Conservation (phyloP, 2,797 vertebrate genomes). For the Siniperca scherzeri region DNA sequence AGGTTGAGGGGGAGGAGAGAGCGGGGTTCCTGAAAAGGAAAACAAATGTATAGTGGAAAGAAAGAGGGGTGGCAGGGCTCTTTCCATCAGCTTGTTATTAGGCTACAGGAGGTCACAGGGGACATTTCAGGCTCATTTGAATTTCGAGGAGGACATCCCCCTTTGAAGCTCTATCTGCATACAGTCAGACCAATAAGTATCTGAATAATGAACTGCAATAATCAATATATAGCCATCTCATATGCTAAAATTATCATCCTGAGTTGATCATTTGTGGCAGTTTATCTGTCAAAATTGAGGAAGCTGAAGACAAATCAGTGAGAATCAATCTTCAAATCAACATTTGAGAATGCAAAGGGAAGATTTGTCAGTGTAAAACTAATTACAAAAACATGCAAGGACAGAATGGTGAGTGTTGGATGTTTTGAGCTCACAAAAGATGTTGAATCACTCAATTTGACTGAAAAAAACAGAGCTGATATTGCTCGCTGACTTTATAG, state of each 20-base stretch:
- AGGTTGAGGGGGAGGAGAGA: constrained; percentile 39
- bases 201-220: not conserved
- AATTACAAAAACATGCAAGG: not conserved
- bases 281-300: not conserved
- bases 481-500: not conserved
- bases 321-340: not conserved
- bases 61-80: constrained; percentile 52
- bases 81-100: constrained; percentile 63
- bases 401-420: not conserved
- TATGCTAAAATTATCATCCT: not conserved
- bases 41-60: constrained; percentile 70
- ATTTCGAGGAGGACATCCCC: constrained; percentile 33
- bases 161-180: constrained; percentile 29
- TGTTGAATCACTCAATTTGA: not conserved
- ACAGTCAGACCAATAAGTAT: constrained; percentile 10
- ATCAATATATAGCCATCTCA: not conserved
- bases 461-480: not conserved
- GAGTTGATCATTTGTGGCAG: not conserved
- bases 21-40: constrained; percentile 58
- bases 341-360: not conserved
- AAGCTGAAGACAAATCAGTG: not conserved
- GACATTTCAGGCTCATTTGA: constrained; percentile 54
- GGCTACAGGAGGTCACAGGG: constrained; percentile 59
- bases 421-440: not conserved
- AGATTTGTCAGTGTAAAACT: not conserved